phyloP scores from a whole-genome alignment of 2,888 invertebrate genomes.

The Neuroscelio doddi region DNA sequence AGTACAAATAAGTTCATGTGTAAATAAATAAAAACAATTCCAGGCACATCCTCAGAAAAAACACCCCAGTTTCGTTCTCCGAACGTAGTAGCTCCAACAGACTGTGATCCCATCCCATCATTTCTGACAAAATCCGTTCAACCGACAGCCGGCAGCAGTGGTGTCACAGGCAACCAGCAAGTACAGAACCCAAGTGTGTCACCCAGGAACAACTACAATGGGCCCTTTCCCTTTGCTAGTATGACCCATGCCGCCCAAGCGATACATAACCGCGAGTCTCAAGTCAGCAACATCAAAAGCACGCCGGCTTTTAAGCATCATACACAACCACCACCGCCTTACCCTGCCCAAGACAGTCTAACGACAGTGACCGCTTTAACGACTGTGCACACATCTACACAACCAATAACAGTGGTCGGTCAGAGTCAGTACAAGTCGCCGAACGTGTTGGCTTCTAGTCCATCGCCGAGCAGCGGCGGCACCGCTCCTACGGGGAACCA shows the following conservation, averaged over 20 bases:
- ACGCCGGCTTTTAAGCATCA: conserved; percentile 64
- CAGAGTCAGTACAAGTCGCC: conserved; percentile 63
- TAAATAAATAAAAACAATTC: no score
- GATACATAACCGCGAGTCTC: conserved; percentile 81
- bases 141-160: conserved; percentile 57
- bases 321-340: conserved; percentile 72
- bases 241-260: conserved; percentile 91
- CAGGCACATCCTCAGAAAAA: conserved; percentile 68
- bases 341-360: conserved; percentile 68
- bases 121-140: conserved; percentile 66
- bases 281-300: conserved; percentile 60
- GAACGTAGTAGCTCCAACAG: conserved; percentile 90
- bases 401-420: conserved; percentile 63
- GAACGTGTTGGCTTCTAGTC: conserved; percentile 61
- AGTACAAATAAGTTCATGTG: no score
- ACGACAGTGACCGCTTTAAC: conserved; percentile 66
- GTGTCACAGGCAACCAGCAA: conserved; percentile 57
- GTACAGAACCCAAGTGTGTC: conserved; percentile 68
- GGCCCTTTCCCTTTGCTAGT: conserved; percentile 90
- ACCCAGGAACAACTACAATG: conserved; percentile 72
- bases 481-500: conserved; percentile 64
- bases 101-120: conserved; percentile 77
- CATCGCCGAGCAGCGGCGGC: conserved; percentile 59
- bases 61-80: conserved; percentile 81
- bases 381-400: conserved; percentile 60